Evolutionary conservation across 2,113 vertebrate genomes (phyloP), one percentile per base, ranked within the genome.

Genomic region (Aphyosemion australe): DNA sequence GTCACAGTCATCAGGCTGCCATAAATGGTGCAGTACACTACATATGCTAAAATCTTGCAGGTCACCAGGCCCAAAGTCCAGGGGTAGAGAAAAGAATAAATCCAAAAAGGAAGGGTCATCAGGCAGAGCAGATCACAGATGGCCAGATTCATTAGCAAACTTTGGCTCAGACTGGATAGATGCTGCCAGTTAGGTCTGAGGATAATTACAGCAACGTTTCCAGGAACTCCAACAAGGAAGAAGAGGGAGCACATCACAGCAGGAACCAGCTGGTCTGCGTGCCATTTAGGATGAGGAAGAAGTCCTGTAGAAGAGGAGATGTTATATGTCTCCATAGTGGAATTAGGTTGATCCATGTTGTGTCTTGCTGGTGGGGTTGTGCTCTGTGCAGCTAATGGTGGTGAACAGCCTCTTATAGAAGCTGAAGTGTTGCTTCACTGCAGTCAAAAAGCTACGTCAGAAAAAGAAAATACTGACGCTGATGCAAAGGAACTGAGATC

Each of bases 91-190:
- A 60, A 6, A 11, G 2, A 6, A 10, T 84, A 70, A 61, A 73
- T 74, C 72, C 72, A 67, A 15, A 73, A 2, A 2, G 82, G 72
- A 42, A 72, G 53, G 5, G 65, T 41, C 41, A 77, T 15, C 32
- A 69, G 47, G 19, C 63, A 56, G 8, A 82, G 56, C 14, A 80
- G 61, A 11, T 80, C 83, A 16, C 63, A 80, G 1, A 71, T 1
- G 18, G 67, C 63, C 53, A 82, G 34, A 69, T 72, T 83, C 65
- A 73, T n/a, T 71, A 78, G 66, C 60, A 85, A 31, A 47, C 5
- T 31, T 37, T 58, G 73, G 46, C 50, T 72, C 60, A 82, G 45
- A 12, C 46, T 63, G 57, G 64, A 80, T 52, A 80, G 10, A 2
- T 80, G 20, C 50, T 69, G 8, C 31, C 39, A 45, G 32, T 72